These are phyloP conservation scores for Sinocyclocheilus maitianheensis DNA, from an alignment of 2,113 vertebrate species.

Conservation along the genomic window DNA sequence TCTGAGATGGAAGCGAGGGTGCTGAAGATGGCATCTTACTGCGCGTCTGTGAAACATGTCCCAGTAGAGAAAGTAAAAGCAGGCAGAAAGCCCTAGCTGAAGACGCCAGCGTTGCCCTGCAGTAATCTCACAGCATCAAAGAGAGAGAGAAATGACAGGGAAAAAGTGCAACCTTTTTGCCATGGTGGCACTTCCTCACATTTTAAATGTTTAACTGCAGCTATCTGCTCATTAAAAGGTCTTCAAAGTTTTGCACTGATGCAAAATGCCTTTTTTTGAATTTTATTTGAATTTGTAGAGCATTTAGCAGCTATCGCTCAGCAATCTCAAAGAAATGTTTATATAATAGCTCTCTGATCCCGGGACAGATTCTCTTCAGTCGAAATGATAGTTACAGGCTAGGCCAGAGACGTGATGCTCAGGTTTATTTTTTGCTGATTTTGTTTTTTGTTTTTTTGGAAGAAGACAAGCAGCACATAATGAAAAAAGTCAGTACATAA, in stretches of 20 bases:
- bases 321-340: constrained; percentile 68
- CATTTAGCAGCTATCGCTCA: constrained; percentile 76
- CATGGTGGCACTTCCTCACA: constrained; percentile 81
- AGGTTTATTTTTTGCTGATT: constrained; percentile 29
- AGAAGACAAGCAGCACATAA: not conserved
- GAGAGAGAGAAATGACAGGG: constrained; percentile 53
- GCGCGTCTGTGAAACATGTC: constrained; percentile 34
- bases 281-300: constrained; percentile 89
- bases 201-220: constrained; percentile 74
- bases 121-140: constrained; percentile 89
- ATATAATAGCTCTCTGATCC: constrained; percentile 20
- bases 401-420: not conserved
- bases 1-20: constrained; percentile 80
- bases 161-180: constrained; percentile 53
- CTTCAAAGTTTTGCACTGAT: constrained; percentile 87
- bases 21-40: constrained; percentile 48
- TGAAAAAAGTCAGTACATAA: not conserved
- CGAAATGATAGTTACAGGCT: not conserved
- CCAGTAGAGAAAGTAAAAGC: constrained; percentile 38
- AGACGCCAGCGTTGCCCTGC: constrained; percentile 75
- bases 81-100: constrained; percentile 19
- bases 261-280: constrained; percentile 73
- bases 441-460: too few species aligned
- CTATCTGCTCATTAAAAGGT: constrained; percentile 87
- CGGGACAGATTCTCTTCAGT: not conserved